A percentile compares a stretch with the other conserved stretches of the same genome.
Evolutionary conservation across 2,113 vertebrate genomes (phyloP).

Genomic region (Cacatua alba): DNA sequence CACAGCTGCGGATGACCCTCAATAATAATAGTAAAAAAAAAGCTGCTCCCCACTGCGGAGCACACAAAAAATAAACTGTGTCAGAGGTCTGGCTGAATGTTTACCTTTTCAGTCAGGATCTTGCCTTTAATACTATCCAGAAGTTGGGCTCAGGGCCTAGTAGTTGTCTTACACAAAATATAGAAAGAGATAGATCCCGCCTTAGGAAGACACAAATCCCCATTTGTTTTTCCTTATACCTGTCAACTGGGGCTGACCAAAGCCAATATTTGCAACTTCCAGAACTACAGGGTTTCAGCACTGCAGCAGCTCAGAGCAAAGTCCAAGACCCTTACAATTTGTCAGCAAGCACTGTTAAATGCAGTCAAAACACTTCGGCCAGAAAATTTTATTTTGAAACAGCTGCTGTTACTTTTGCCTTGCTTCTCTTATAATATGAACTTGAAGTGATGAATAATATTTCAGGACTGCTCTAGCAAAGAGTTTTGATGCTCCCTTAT

Average conservation of each 20-base stretch:
- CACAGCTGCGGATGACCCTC: fast-evolving
- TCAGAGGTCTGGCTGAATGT: background rate
- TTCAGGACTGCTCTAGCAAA: background rate
- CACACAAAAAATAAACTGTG: background rate
- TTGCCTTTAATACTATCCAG: background rate
- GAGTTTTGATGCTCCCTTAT: background rate
- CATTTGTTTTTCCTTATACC: background rate
- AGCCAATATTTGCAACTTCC: background rate
- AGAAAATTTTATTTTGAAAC: background rate
- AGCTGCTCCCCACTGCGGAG: background rate
- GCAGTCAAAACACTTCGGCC: background rate
- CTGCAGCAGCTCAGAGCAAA: background rate
- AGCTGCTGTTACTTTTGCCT: background rate
- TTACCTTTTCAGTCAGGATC: background rate
- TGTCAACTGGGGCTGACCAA: background rate
- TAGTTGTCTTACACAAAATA: background rate
- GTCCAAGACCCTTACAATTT: background rate
- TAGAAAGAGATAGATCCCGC: background rate
- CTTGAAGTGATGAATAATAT: background rate
- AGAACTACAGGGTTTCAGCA: background rate
- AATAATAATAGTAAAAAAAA: background rate
- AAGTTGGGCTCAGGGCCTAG: background rate
- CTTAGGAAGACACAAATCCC: background rate
- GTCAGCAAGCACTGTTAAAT: background rate
- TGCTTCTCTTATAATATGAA: background rate